phyloP scores from a whole-genome alignment of 1,140 invertebrate genomes.

The Brachionus sp. region DNA sequence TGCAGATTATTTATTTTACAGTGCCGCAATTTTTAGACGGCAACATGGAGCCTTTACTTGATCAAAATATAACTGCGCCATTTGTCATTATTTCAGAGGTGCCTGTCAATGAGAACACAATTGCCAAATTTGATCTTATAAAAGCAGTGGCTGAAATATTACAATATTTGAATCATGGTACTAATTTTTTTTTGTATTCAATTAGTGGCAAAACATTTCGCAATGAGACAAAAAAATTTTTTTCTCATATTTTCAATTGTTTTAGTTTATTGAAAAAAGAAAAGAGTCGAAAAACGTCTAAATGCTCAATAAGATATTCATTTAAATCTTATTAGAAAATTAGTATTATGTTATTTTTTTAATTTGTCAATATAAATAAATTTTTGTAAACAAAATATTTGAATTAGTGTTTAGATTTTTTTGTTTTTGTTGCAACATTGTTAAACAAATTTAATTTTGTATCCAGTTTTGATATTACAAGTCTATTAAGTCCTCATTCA shows the following conservation, averaged over 20 bases:
- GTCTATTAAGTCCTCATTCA: too few relatives aligned
- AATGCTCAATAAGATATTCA: neutral
- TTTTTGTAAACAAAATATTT: too few relatives aligned
- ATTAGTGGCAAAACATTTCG: neutral
- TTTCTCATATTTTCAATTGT: neutral
- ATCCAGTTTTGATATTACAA: too few relatives aligned
- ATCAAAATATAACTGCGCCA: neutral
- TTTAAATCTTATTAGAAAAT: neutral
- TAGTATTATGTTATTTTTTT: neutral
- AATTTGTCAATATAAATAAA: too few relatives aligned
- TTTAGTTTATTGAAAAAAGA: neutral
- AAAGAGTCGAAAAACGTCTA: neutral
- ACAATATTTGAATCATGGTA: slow-evolving; percentile 3
- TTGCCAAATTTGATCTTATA: slow-evolving; percentile 28
- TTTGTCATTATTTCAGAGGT: slow-evolving; percentile 8
- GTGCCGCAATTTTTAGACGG: neutral
- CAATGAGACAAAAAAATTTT: slow-evolving; percentile 4
- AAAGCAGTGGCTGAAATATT: slow-evolving; percentile 45
- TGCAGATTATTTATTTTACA: slow-evolving; percentile 38
- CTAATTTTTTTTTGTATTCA: slow-evolving; percentile 23
- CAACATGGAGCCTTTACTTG: neutral
- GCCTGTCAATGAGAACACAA: neutral
- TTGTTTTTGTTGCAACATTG: too few relatives aligned
- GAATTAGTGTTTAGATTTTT: too few relatives aligned
- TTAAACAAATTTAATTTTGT: neutral